Evolutionary conservation across 2,797 vertebrate species (phyloP).

Genomic region (Peromyscus attwateri): DNA sequence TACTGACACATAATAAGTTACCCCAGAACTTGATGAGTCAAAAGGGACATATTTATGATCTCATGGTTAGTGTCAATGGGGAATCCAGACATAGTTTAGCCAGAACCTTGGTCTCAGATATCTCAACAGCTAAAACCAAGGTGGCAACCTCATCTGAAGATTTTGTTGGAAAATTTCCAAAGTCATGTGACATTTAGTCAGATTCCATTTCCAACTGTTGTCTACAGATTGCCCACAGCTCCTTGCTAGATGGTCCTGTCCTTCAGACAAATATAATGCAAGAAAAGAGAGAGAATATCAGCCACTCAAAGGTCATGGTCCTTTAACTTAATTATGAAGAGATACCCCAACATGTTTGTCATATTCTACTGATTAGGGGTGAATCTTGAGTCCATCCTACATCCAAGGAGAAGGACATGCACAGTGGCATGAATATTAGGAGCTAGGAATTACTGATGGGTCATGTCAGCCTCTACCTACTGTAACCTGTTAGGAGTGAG

Average conservation of each 20-base stretch:
- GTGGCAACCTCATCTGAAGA: background rate
- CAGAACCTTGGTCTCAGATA: background rate
- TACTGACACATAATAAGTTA: background rate
- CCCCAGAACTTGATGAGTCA: background rate
- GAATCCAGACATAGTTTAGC: background rate
- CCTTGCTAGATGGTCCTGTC: background rate
- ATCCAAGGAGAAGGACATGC: background rate
- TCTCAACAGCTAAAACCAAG: background rate
- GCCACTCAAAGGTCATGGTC: background rate
- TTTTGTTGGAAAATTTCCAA: background rate
- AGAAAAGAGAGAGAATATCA: background rate
- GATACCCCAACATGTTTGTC: background rate
- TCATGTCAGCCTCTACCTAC: background rate
- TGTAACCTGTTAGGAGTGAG: background rate
- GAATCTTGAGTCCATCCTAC: background rate
- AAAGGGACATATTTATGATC: background rate
- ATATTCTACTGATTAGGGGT: background rate
- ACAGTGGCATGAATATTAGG: background rate
- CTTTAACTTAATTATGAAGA: background rate
- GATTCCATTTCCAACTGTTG: background rate
- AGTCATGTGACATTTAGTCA: background rate
- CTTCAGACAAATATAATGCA: background rate
- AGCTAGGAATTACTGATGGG: background rate
- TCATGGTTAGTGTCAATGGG: background rate
- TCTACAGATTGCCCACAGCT: background rate